phyloP scores from a whole-genome alignment of 1,140 invertebrate species.

The Heterodera carotae region DNA sequence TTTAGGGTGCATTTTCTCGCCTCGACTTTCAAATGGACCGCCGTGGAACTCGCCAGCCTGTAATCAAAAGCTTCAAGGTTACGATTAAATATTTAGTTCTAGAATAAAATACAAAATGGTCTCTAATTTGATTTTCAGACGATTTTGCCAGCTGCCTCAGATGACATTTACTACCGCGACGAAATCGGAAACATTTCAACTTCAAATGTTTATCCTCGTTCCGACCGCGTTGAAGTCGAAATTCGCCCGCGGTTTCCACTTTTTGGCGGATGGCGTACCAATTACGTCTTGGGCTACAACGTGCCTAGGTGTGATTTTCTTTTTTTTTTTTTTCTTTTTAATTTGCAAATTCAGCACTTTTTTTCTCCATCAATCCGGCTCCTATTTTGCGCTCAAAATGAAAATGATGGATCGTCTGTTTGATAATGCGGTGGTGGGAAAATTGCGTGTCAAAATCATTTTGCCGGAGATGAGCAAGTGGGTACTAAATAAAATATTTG shows the following conservation, averaged over 20 bases:
- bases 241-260: conserved; percentile 91
- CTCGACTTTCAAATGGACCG: conserved; percentile 63
- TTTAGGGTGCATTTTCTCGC: conserved; percentile 61
- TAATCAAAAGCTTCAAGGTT: conserved; percentile 59
- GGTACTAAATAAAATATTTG: conserved; percentile 56
- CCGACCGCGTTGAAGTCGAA: conserved; percentile 88
- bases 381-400: conserved; percentile 79
- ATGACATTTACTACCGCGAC: conserved; percentile 90
- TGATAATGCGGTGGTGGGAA: conserved; percentile 91
- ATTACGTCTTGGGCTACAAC: conserved; percentile 94
- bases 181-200: conserved; percentile 99
- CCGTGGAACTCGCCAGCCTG: conserved; percentile 54
- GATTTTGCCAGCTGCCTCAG: conserved; percentile 82
- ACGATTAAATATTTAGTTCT: conserved; percentile 36
- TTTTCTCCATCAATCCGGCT: conserved; percentile 75
- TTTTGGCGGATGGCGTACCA: conserved; percentile 94
- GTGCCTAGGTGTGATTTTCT: conserved; percentile 73
- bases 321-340: background rate
- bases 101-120: conserved; percentile 8
- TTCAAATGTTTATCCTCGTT: conserved; percentile 78
- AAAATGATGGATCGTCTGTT: conserved; percentile 90
- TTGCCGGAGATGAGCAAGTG: conserved; percentile 85
- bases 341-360: conserved; percentile 91
- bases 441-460: conserved; percentile 85
- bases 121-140: conserved; percentile 70